A percentile compares a stretch with the other conserved stretches of the same genome.
phyloP scores from a whole-genome alignment of 2,888 invertebrate species.

The Pyrgus malvae region DNA sequence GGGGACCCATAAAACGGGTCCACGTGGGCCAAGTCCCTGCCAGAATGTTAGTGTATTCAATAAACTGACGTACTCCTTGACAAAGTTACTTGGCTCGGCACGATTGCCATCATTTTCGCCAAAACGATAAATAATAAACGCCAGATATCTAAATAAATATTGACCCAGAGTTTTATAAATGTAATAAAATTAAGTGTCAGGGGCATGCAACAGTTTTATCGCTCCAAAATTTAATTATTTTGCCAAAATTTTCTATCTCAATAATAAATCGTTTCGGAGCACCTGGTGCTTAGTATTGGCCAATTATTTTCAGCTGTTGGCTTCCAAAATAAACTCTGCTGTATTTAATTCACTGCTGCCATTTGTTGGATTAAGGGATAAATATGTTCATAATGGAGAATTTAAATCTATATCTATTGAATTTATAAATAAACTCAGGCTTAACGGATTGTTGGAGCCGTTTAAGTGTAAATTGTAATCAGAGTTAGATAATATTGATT shows the following conservation, averaged over 20 bases:
- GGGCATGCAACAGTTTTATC: not conserved
- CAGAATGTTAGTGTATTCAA: too few relatives aligned
- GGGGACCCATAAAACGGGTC: too few relatives aligned
- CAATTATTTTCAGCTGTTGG: slow-evolving; percentile 16
- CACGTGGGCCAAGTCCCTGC: too few relatives aligned
- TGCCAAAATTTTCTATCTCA: not conserved
- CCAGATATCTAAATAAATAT: too few relatives aligned
- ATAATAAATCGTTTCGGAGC: not conserved
- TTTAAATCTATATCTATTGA: not conserved
- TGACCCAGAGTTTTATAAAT: too few relatives aligned
- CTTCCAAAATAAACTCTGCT: slow-evolving; percentile 14
- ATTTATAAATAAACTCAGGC: not conserved
- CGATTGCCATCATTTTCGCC: too few relatives aligned
- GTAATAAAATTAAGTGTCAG: not conserved
- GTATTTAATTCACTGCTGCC: slow-evolving; percentile 12
- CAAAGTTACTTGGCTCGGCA: too few relatives aligned
- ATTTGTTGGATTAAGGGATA: slow-evolving; percentile 5
- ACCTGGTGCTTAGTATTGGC: slow-evolving; percentile 13
- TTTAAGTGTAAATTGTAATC: not conserved
- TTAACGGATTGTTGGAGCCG: not conserved
- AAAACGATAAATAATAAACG: too few relatives aligned
- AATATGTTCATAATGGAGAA: slow-evolving; percentile 4
- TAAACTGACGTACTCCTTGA: too few relatives aligned
- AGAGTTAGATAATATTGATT: not conserved
- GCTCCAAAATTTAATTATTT: slow-evolving; percentile 1